phyloP scores from a whole-genome alignment of 2,888 invertebrate genomes.

The Rhogogaster chlorosoma region DNA sequence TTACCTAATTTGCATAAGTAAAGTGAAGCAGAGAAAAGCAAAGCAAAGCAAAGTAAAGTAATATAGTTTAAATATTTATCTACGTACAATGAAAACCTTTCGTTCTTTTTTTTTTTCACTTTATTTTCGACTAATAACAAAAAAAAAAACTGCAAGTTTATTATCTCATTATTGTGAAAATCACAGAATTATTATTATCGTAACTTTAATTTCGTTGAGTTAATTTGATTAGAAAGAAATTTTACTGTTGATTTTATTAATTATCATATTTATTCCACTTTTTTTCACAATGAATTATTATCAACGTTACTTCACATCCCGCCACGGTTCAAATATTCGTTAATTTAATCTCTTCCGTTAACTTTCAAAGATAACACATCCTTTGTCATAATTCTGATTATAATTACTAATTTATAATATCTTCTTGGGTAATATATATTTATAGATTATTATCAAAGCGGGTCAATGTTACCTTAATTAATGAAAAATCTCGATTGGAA shows the following conservation, averaged over 20 bases:
- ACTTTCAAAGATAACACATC: too few species aligned
- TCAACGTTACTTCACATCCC: too few species aligned
- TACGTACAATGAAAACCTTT: not conserved
- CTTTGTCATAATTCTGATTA: not conserved
- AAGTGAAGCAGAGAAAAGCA: not conserved
- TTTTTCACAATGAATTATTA: not conserved
- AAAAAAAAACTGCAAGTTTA: not conserved
- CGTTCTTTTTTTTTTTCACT: not conserved
- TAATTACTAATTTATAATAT: not conserved
- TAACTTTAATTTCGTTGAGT: too few species aligned
- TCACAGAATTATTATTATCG: too few species aligned
- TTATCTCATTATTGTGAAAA: too few species aligned
- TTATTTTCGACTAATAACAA: not conserved
- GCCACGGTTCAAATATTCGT: not conserved
- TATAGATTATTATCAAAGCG: not conserved
- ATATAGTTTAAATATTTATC: not conserved
- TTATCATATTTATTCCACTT: not conserved
- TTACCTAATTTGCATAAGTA: slow-evolving; percentile 26
- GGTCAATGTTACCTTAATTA: not conserved
- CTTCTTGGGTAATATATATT: not conserved
- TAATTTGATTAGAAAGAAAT: too few species aligned
- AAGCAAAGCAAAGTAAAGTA: not conserved
- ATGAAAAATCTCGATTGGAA: too few species aligned
- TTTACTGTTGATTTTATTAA: not conserved
- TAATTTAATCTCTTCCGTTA: too few species aligned